Base-by-base conservation (phyloP, 2,113 vertebrate genomes). In the Hippocampus guttulatus region DNA sequence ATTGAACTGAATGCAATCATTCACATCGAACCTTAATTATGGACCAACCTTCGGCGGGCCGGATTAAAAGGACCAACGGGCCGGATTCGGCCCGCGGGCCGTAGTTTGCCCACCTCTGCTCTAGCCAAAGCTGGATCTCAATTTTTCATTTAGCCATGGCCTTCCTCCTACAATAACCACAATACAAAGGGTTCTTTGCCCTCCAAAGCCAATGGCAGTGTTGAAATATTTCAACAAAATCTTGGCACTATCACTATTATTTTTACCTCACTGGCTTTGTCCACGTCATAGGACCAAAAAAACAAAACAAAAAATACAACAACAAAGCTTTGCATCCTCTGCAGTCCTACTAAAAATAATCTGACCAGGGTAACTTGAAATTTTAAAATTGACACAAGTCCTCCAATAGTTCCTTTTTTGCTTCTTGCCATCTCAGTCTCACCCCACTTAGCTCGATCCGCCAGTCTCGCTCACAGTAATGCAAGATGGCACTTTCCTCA, bases 401-500 rank as follows among this genome's bases (percentile, higher is more conserved):
- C 63, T 64, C n/a, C 41, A 64, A 67, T 66, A 15, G 76, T 70
- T 76, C 78, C 78, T 64, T 70, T 75, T 67, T 80, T 75, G 74
- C 80, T 71, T 74, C 61, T 63, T 75, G 75, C 71, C 83, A 84
- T 84, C 84, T 86, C 81, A 25, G 75, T 84, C 85, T 82, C 88
- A 84, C 81, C 82, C 85, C 78, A 78, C 77, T 83, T 71, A 70
- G 80, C 72, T 77, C 69, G 69, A 84, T 76, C 83, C 64, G 82
- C 81, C 86, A 81, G 73, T 89, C 87, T 88, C 55, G 73, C 10
- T 76, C 65, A 8, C 67, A 72, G 76, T 88, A 90, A 92, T 90
- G 82, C 74, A 54, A 84, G 82, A 83, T 85, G 87, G 88, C 88
- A 75, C 76, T 87, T 84, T 86, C 81, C 87, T 87, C 74, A 73